These are phyloP conservation scores for Penaeus chinensis DNA, from an alignment of 1,140 invertebrate genomes.

Conservation along the genomic window DNA sequence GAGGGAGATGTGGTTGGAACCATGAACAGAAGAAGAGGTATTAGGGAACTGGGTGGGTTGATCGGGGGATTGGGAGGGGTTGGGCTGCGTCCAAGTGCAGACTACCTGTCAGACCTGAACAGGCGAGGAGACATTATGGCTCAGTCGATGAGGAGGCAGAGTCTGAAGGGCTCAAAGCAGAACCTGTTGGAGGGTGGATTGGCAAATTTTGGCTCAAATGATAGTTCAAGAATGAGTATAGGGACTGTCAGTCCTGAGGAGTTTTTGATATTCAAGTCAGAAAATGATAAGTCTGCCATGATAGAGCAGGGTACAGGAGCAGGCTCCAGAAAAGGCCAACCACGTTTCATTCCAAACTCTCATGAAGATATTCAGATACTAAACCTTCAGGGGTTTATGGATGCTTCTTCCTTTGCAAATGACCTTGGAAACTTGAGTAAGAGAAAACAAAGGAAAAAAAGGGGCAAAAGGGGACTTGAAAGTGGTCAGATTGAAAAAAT, in stretches of 20 bases:
- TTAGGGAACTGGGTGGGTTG: neutral
- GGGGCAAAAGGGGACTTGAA: constrained; percentile 32
- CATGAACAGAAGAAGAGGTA: constrained; percentile 9
- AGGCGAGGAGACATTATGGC: constrained; percentile 60
- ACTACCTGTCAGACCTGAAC: constrained; percentile 31
- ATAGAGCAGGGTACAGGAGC: constrained; percentile 16
- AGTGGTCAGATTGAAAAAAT: constrained; percentile 9
- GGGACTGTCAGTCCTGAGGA: constrained; percentile 35
- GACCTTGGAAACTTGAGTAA: constrained; percentile 26
- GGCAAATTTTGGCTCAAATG: constrained; percentile 33
- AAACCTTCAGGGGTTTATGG: constrained; percentile 63
- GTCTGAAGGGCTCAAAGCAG: constrained; percentile 53
- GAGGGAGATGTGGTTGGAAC: constrained; percentile 19
- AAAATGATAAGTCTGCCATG: constrained; percentile 16
- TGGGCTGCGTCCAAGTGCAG: constrained; percentile 19
- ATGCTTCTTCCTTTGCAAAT: constrained; percentile 31
- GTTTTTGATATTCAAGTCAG: constrained; percentile 33
- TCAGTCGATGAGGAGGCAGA: constrained; percentile 59
- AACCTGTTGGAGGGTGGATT: constrained; percentile 33
- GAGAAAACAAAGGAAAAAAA: constrained; percentile 54
- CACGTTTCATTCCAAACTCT: constrained; percentile 52
- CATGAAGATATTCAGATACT: constrained; percentile 62
- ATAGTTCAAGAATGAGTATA: constrained; percentile 32
- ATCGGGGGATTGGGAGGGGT: constrained; percentile 5
- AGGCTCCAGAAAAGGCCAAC: constrained; percentile 20